These are phyloP conservation scores for Batillaria attramentaria DNA, from an alignment of 1,140 invertebrate genomes.

Conservation along the genomic window DNA sequence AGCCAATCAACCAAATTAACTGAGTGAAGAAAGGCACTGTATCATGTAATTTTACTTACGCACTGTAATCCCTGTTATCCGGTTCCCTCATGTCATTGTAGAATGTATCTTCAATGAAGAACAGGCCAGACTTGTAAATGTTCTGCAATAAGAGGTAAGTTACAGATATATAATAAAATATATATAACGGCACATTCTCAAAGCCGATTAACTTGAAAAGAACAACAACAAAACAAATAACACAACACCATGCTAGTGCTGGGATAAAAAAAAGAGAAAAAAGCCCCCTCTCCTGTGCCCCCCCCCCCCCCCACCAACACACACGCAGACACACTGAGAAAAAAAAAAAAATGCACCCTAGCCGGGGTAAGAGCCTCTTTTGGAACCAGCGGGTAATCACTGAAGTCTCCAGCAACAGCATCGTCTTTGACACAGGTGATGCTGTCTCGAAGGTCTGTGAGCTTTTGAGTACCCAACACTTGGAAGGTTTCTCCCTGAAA, in stretches of 20 bases:
- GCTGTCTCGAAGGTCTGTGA: slow-evolving; percentile 79
- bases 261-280: too few species aligned
- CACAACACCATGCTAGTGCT: too few species aligned
- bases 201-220: too few species aligned
- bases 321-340: background rate
- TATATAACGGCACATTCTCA: too few species aligned
- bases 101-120: slow-evolving; percentile 85
- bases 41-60: too few species aligned
- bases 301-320: too few species aligned
- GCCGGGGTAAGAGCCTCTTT: slow-evolving; percentile 14
- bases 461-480: slow-evolving; percentile 77
- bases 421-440: slow-evolving; percentile 81
- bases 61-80: slow-evolving; percentile 78
- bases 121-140: slow-evolving; percentile 81
- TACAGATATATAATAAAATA: too few species aligned
- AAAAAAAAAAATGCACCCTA: background rate
- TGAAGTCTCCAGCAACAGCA: slow-evolving; percentile 77
- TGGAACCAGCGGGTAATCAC: slow-evolving; percentile 53
- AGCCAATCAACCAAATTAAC: too few species aligned
- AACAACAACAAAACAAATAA: slow-evolving; percentile 29
- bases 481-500: slow-evolving; percentile 74
- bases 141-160: too few species aligned
- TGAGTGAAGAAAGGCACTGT: too few species aligned
- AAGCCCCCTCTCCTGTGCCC: background rate
- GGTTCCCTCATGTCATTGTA: slow-evolving; percentile 81